Base-by-base conservation (phyloP, 1,140 invertebrate species). In the Apis laboriosa region DNA sequence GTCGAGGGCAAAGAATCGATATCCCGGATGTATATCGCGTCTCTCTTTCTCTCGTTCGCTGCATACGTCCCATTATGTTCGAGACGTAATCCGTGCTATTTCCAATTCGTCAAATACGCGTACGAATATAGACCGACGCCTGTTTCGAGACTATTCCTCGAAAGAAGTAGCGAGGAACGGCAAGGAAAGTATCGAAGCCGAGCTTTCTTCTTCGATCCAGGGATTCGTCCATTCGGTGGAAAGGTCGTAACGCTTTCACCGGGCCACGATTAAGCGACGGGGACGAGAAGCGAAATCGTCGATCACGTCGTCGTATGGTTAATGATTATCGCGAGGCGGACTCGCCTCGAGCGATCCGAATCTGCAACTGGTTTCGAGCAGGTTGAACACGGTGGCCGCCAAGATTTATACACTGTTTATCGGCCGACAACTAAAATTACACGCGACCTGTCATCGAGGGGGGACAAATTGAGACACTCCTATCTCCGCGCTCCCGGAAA, bases 381-480 rank as follows among this genome's bases (percentile, higher is more conserved):
- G 85, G 77, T 86, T 80, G 67, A 64, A 34, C 34, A 74, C 77
- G 56, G 21, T 24, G 68, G 56, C 43, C 61, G 75, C 24, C 58
- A 75, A 70, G 86, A 88, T 88, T 88, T 87, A 87, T 72, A 43
- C 84, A 49, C 9, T 24, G 34, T 55, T 84, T 73, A 67, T 83
- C 77, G 58, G 58, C 64, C 21, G 71, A 85, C 67, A 77, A 77
- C 80, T 85, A 64, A 89, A 86, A 87, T 86, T 87, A 80, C 76
- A 49, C 83, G 60, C 61, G 64, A 75, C 17, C 74, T 76, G 83
- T 86, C 85, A 61, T 74, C 61, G 49, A 7, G 4, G 7, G 28
- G 0, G 64, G 74, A 78, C 61, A 77, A 63, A 86, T 86, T 77
- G 73, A 86, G 81, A 84, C 76, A 75, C 71, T 28, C 24, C 28